phyloP scores from a whole-genome alignment of 1,140 invertebrate species.

The Leptopilina boulardi region DNA sequence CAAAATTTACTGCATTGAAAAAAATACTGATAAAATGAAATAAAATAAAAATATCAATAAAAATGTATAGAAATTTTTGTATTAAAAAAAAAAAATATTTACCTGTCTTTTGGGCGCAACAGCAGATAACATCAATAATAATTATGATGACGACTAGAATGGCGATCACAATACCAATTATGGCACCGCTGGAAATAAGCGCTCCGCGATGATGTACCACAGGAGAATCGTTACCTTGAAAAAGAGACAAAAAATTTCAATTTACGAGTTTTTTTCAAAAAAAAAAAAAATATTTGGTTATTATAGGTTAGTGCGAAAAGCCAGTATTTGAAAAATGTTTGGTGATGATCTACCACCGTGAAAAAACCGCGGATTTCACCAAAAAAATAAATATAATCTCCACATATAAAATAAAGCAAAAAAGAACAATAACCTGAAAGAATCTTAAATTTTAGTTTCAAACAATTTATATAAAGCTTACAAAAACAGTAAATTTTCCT shows the following conservation, averaged over 20 bases:
- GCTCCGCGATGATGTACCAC: conserved; percentile 77
- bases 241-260: conserved; percentile 56
- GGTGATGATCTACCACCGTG: conserved; percentile 61
- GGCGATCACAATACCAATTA: conserved; percentile 86
- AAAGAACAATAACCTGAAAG: too few species aligned
- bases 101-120: conserved; percentile 80
- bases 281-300: conserved; percentile 2
- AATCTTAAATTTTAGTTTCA: too few species aligned
- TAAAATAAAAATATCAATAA: neutral
- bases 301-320: conserved; percentile 74
- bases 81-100: conserved; percentile 39
- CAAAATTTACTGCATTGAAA: too few species aligned
- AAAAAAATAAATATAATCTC: neutral
- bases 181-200: conserved; percentile 83
- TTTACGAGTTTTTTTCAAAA: neutral
- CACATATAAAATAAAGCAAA: neutral
- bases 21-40: too few species aligned
- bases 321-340: conserved; percentile 70
- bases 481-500: too few species aligned
- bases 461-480: too few species aligned
- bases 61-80: neutral
- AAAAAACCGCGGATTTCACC: neutral
- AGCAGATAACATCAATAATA: conserved; percentile 86
- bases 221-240: conserved; percentile 78
- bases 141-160: conserved; percentile 85